Evolutionary conservation across 2,113 vertebrate genomes (phyloP), one percentile per base, ranked within the genome.

Genomic region (Elephantulus edwardii): DNA sequence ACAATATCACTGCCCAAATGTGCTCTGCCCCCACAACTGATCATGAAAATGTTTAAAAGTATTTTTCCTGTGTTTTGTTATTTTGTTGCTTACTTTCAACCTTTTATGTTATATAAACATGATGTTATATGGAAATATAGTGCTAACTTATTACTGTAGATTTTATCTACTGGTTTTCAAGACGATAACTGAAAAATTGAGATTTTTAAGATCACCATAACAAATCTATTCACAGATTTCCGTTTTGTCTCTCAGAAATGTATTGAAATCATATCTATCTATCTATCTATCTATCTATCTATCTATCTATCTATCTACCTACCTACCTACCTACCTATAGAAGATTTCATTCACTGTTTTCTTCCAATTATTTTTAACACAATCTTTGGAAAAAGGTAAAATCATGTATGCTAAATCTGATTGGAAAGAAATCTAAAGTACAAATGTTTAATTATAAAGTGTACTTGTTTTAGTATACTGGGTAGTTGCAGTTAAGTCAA

Each of bases 21-120:
- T 82, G 1, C 46, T 8, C 1, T 3, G 5, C 22, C 2, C 10
- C 9, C n/a, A n/a, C n/a, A n/a, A n/a, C n/a, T n/a, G n/a, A n/a
- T 1, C 24, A 52, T 35, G 30, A 86, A 10, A 46, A 76, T 30
- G 10, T 54, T 35, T 60, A 80, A 19, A 40, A 5, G 35, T 72
- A 50, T 66, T 5, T 42, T 72, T 50, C 58, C n/a, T 54, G 8
- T 26, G 22, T 14, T 16, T 35, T 19, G 5, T 40, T 83, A 22
- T 33, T 86, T 33, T 81, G 3, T 24, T 28, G 33, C 26, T 58
- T 74, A 42, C 2, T 81, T 38, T 80, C 30, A 33, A n/a, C 46
- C 11, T 1, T 54, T 30, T 64, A 48, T 6, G 56, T 12, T 22
- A 50, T 74, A 13, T 42, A n/a, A n/a, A n/a, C n/a, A n/a, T n/a